Evolutionary conservation across 2,888 invertebrate genomes (phyloP), one percentile per base, ranked within the genome.

Genomic region (Parascotia fuliginaria): DNA sequence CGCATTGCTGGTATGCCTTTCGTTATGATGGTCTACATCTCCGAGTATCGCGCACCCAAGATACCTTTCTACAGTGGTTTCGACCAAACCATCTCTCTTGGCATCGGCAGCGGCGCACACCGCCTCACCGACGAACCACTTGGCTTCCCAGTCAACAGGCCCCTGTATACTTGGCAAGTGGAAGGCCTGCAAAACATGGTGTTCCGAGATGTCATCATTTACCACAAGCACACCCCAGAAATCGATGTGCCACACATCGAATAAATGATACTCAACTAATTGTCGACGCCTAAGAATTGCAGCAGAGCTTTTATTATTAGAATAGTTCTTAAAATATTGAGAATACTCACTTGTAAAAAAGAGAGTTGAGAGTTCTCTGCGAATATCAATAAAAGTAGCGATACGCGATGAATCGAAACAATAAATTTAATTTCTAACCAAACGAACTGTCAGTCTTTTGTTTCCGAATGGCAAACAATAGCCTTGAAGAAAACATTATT

Each of bases 11-110:
- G 95, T 56, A 93, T 94, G 89, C 93, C 94, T 13, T 94, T 93
- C 78, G 91, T 94, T 58, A 76, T 95, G 46, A 85, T 94, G 83
- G 94, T 94, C 39, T 92, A 94, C 75, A 92, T 95, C 50, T 87
- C 93, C 37, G 93, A 94, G 54, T 93, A 83, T 75, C 81, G 75
- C 29, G 83, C 86, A 12, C 87, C 92, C 7, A 81, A 84, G 27
- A 82, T 87, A 5, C 76, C 84, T 4, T 81, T 83, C 29, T 79
- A 80, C 1, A 74, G 80, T 9, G 84, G 84, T 6, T 93, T 85
- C 67, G 93, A 93, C 58, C 88, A 93, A 11, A 70, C 89, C 39
- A 53, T 93, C 42, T 89, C 94, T 39, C 90, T 93, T 51, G 93
- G 93, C 15, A 68, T 92, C 22, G 93, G 89, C 3, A 78, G 86